Conservation (phyloP, 2,113 vertebrate genomes). For the Notothenia coriiceps region DNA sequence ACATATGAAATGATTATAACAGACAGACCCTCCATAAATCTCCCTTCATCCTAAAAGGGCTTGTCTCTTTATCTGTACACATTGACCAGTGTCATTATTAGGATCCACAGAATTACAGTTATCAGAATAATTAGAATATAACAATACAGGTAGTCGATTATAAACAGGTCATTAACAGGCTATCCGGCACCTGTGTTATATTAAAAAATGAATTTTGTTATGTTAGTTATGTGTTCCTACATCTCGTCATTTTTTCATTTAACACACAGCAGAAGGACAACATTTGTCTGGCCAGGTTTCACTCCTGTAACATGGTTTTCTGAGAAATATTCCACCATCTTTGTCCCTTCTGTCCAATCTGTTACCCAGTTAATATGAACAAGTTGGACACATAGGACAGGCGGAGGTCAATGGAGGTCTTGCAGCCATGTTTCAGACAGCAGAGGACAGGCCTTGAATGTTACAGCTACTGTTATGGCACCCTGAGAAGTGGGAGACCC, state of each 20-base stretch:
- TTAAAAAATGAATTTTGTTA: constrained; percentile 61
- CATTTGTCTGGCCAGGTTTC: constrained; percentile 49
- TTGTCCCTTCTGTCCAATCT: constrained; percentile 17
- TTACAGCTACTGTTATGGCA: constrained; percentile 77
- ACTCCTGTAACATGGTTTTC: constrained; percentile 61
- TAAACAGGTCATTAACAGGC: constrained; percentile 81
- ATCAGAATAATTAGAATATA: constrained; percentile 68
- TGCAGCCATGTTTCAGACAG: constrained; percentile 64
- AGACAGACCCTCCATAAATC: constrained; percentile 76
- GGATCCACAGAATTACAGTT: constrained; percentile 73
- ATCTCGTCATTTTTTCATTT: constrained; percentile 61
- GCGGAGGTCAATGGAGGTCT: constrained; percentile 31
- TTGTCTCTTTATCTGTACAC: constrained; percentile 73
- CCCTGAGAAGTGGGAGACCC: constrained; percentile 80
- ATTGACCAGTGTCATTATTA: constrained; percentile 70
- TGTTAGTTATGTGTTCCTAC: constrained; percentile 64
- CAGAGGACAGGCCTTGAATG: constrained; percentile 56
- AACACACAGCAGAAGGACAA: constrained; percentile 76
- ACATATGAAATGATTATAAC: constrained; percentile 50
- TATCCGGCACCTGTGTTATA: constrained; percentile 79
- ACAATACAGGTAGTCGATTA: constrained; percentile 72
- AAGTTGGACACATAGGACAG: constrained; percentile 31
- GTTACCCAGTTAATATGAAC: constrained; percentile 1
- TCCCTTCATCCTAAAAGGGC: constrained; percentile 66
- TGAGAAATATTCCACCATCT: constrained; percentile 30